A percentile compares a stretch with the other conserved stretches of the same genome.
Conservation (phyloP, 1,140 invertebrate species). For the Hypothenemus hampei region DNA sequence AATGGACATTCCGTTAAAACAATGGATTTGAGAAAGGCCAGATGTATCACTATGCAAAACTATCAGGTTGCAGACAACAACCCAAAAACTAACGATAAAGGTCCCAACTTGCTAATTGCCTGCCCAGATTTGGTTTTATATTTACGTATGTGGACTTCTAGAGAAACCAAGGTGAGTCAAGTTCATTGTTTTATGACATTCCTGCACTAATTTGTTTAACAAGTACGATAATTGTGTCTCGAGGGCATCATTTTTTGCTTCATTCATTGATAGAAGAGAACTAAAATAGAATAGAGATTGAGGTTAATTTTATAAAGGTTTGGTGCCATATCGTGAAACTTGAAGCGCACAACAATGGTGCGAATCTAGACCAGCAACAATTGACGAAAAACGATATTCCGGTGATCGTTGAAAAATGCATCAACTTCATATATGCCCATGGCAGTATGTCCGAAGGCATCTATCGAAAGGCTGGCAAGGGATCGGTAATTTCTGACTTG, state of each 20-base stretch:
- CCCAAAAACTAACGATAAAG: conserved; percentile 53
- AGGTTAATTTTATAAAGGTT: conserved; percentile 42
- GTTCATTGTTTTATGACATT: neutral
- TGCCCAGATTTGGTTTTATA: conserved; percentile 59
- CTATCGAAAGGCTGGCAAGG: conserved; percentile 74
- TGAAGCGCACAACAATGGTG: conserved; percentile 71
- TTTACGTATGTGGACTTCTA: conserved; percentile 61
- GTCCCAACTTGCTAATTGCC: conserved; percentile 62
- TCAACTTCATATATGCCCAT: conserved; percentile 80
- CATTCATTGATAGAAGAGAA: too few relatives aligned
- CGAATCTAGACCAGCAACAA: conserved; percentile 73
- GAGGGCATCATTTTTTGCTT: too few relatives aligned
- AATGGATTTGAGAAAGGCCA: conserved; percentile 74
- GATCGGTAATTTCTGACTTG: conserved; percentile 69
- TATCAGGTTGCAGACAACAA: conserved; percentile 49
- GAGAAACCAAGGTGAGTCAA: conserved; percentile 60
- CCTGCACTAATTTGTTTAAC: neutral
- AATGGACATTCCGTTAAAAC: conserved; percentile 54
- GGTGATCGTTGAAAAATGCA: conserved; percentile 84
- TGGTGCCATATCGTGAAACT: conserved; percentile 70
- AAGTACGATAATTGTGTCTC: too few relatives aligned
- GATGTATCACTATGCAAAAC: conserved; percentile 63
- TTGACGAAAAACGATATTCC: conserved; percentile 81
- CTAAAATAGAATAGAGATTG: neutral
- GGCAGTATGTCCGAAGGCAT: conserved; percentile 81